Evolutionary conservation across 2,113 vertebrate species (phyloP).

Genomic region (Pseudorectes ferrugineus): DNA sequence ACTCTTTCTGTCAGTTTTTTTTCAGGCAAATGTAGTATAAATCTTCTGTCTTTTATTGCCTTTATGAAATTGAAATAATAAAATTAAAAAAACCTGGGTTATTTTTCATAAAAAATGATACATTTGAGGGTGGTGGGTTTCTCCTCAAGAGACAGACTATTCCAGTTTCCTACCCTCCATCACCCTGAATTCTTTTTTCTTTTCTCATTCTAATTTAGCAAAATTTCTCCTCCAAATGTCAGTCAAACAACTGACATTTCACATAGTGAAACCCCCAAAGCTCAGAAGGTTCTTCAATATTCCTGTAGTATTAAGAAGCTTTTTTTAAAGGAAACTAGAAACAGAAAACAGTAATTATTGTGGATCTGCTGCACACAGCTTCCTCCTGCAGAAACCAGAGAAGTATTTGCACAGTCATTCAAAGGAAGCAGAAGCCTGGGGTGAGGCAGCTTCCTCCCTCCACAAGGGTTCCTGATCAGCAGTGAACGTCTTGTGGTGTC

Average conservation of each 20-base stretch:
- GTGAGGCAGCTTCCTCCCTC: background rate
- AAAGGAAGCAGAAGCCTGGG: background rate
- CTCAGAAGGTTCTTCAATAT: background rate
- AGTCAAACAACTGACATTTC: background rate
- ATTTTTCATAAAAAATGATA: background rate
- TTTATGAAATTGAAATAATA: background rate
- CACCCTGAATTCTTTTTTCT: background rate
- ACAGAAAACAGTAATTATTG: background rate
- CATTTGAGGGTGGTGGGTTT: background rate
- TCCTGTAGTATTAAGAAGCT: background rate
- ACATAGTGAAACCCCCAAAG: background rate
- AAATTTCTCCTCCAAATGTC: background rate
- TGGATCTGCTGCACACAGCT: background rate
- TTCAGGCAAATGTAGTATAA: background rate
- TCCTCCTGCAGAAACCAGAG: background rate
- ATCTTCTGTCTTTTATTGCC: accelerated
- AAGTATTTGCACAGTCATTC: background rate
- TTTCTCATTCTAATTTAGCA: background rate
- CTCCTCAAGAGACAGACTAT: background rate
- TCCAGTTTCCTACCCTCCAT: background rate
- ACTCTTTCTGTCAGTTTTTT: background rate
- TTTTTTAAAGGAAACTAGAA: background rate
- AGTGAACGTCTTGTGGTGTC: background rate
- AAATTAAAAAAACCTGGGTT: accelerated
- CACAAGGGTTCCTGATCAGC: background rate